These are phyloP conservation scores for Euphysa ruthae DNA, from an alignment of 30 jellyfish, hydroid and myxozoan genomes.

Conservation along the genomic window DNA sequence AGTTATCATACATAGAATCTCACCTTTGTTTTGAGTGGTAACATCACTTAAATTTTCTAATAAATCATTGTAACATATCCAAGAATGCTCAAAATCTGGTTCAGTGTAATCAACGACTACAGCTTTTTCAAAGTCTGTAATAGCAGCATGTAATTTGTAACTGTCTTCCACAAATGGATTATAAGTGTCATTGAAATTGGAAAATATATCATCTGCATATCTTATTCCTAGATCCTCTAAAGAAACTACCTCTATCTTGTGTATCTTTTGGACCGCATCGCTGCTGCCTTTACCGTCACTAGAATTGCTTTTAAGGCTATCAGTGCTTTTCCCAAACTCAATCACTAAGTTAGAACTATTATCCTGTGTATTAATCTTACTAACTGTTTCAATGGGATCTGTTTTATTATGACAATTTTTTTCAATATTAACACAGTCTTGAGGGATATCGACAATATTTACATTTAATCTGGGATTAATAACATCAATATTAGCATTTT, in stretches of 20 bases:
- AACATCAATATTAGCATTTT: no score
- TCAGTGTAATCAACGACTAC: slow-evolving; percentile 30
- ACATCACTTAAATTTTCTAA: background rate
- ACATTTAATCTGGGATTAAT: no score
- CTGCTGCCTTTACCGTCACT: background rate
- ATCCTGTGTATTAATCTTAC: no score
- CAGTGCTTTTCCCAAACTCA: background rate
- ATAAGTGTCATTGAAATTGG: slow-evolving; percentile 22
- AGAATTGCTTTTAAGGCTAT: background rate
- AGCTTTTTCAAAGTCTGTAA: slow-evolving; percentile 45
- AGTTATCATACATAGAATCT: no score
- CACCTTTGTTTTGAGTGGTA: slow-evolving; percentile 11
- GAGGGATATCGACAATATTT: no score
- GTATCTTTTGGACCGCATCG: slow-evolving; percentile 22
- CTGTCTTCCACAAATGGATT: slow-evolving; percentile 46
- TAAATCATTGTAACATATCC: background rate
- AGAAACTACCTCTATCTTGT: slow-evolving; percentile 40
- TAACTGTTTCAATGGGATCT: no score
- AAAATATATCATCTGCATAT: slow-evolving; percentile 49
- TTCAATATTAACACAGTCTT: no score
- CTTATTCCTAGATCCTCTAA: slow-evolving; percentile 52
- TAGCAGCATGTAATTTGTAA: slow-evolving; percentile 18
- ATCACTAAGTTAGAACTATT: background rate
- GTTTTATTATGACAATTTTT: no score
- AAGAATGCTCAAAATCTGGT: slow-evolving; percentile 48